Conservation (phyloP, 2,113 vertebrate genomes). For the Oreochromis tanganicae region DNA sequence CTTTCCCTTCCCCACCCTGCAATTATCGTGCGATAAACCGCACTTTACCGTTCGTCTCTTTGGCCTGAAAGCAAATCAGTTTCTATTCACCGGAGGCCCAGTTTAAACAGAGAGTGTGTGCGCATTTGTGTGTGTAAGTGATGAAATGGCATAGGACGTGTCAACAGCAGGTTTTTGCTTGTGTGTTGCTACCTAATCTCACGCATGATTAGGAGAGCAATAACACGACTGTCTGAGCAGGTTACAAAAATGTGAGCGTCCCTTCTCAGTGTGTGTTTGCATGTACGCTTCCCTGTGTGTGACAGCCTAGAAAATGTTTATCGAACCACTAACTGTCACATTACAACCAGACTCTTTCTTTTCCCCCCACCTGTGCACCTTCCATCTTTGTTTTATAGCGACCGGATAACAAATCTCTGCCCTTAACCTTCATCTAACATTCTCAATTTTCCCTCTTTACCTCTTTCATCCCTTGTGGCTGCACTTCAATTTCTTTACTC, state of each 20-base stretch:
- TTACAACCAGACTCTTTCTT: neutral
- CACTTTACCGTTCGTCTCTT: conserved; percentile 12
- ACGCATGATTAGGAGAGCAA: conserved; percentile 64
- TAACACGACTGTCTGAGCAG: conserved; percentile 59
- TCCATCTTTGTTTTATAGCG: neutral
- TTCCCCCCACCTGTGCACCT: neutral
- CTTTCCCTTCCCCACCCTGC: neutral
- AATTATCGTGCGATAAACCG: conserved; percentile 17
- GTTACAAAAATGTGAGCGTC: conserved; percentile 30
- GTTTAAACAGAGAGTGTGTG: neutral
- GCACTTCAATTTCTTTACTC: neutral
- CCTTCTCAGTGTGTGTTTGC: neutral
- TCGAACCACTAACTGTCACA: conserved; percentile 27
- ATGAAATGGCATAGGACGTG: conserved; percentile 24
- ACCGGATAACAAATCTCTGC: neutral
- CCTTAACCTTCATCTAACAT: conserved; percentile 24
- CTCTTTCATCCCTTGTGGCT: neutral
- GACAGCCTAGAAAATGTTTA: conserved; percentile 21
- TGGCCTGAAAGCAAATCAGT: conserved; percentile 43
- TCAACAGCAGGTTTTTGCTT: conserved; percentile 46
- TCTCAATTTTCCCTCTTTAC: neutral
- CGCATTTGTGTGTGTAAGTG: neutral
- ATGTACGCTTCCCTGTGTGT: neutral
- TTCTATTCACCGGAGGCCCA: conserved; percentile 12
- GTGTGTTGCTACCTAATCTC: conserved; percentile 60